These are phyloP conservation scores for Lates calcarifer DNA, from an alignment of 2,113 vertebrate genomes.

Conservation along the genomic window DNA sequence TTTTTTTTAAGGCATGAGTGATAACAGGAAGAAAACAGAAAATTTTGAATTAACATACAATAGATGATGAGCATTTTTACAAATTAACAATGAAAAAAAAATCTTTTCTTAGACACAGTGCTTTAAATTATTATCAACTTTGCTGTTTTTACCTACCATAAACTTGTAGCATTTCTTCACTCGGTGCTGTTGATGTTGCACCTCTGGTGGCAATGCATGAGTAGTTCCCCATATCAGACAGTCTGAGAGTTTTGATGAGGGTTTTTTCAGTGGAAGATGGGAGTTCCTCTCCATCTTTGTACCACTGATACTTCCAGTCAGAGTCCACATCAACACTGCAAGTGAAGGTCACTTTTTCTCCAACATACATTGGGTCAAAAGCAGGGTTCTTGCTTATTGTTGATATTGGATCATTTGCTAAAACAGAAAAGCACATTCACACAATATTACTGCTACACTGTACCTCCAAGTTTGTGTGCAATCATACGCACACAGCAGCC, in stretches of 20 bases:
- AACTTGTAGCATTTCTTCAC: slow-evolving; percentile 23
- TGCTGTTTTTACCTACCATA: slow-evolving; percentile 35
- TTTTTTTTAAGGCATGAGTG: not conserved
- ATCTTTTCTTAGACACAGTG: not conserved
- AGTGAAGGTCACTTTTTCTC: slow-evolving; percentile 58
- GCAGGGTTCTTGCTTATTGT: not conserved
- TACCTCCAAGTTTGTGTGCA: not conserved
- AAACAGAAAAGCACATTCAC: slow-evolving; percentile 16
- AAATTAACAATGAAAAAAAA: not conserved
- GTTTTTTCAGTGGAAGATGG: accelerated
- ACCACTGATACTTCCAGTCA: slow-evolving; percentile 66
- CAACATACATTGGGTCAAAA: slow-evolving; percentile 57
- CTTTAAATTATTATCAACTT: not conserved
- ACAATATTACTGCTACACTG: not conserved
- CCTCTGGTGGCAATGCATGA: slow-evolving; percentile 54
- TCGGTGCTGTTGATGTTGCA: not conserved
- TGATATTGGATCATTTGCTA: slow-evolving; percentile 45
- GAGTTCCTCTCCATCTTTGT: not conserved
- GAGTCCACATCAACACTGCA: slow-evolving; percentile 47
- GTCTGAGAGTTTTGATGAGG: not conserved
- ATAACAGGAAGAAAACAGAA: not conserved
- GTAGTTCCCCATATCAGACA: slow-evolving; percentile 19
- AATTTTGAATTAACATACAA: not conserved
- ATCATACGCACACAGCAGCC: not conserved
- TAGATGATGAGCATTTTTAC: not conserved